Base-by-base conservation (phyloP, 1,140 invertebrate species). In the Pseudomyrmex gracilis region DNA sequence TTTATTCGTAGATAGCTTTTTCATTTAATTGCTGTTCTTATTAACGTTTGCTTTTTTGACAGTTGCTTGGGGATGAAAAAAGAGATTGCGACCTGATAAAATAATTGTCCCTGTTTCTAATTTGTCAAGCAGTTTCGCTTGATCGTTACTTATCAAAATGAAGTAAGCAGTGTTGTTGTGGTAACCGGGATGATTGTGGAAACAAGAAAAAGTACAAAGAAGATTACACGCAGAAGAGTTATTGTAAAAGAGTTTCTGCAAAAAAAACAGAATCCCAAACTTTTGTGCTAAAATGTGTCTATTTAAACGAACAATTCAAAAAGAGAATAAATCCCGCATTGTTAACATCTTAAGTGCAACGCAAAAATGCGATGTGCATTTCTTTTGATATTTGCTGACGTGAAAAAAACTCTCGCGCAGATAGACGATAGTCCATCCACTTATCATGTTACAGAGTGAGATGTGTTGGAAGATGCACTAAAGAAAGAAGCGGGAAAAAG, bases 401-500 rank as follows among this genome's bases (percentile, higher is more conserved):
- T 9, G 34, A 53, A 15, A 12, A 1, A 24, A n/a, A 20, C 47
- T 17, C n/a, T 47, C 2, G 2, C 7, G 20, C n/a, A n/a, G 7
- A 51, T 34, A 49, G 7, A 34, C 5, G 5, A 80, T 70, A 58
- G 24, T 47, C 13, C 12, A 45, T 51, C 12, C 1, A n/a, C 3
- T 4, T 55, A 68, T 12, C 4, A 12, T 55, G 22, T 55, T 51
- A 24, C 67, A 53, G 22, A 15, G 12, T 10, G 57, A 4, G 58
- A n/a, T 4, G 7, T 9, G 8, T 9, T 9, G 0, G 2, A 24
- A 74, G 45, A 34, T 63, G 17, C 15, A 58, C 5, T 43, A 45
- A 77, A 66, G 76, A 78, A 70, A 57, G 51, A 70, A 55, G 7
- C 58, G 22, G 51, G 60, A 55, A 24, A 20, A 55, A 24, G 15